Evolutionary conservation across 2,797 vertebrate species (phyloP).

Genomic region (Sebastes steindachneri): DNA sequence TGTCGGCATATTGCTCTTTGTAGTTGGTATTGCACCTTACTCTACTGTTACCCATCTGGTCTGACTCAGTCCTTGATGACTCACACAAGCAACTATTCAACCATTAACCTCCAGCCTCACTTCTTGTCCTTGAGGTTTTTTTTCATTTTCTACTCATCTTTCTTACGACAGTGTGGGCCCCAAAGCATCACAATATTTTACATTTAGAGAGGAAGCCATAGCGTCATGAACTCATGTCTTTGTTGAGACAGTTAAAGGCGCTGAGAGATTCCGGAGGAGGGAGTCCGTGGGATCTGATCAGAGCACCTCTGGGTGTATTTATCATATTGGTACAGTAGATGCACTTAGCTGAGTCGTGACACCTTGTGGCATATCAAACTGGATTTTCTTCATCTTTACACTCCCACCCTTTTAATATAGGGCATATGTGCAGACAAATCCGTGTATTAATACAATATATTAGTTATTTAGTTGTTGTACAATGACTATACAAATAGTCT

Average conservation of each 20-base stretch:
- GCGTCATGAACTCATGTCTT: not conserved
- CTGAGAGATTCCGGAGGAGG: not conserved
- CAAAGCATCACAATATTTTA: not conserved
- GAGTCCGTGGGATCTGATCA: not conserved
- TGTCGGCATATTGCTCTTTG: not conserved
- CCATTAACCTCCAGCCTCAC: not conserved
- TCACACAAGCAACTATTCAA: slow-evolving; percentile 28
- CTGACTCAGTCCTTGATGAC: slow-evolving; percentile 57
- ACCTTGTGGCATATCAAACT: not conserved
- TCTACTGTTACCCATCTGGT: slow-evolving; percentile 27
- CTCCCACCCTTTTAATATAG: not conserved
- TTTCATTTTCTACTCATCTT: not conserved
- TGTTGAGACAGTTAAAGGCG: not conserved
- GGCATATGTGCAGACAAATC: not conserved
- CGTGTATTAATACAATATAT: not conserved
- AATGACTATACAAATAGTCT: not conserved
- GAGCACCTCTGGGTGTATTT: not conserved
- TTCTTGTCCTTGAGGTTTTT: slow-evolving; percentile 18
- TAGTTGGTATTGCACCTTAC: not conserved
- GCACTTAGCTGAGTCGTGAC: not conserved
- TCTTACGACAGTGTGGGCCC: not conserved
- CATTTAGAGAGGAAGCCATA: not conserved
- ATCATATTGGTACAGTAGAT: not conserved
- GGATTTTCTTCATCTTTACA: not conserved
- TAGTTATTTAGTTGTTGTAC: not conserved